Percentiles rank a stretch among this genome's conserved stretches.
phyloP scores from a whole-genome alignment of 2,888 invertebrate species.

The Germaria angustata region DNA sequence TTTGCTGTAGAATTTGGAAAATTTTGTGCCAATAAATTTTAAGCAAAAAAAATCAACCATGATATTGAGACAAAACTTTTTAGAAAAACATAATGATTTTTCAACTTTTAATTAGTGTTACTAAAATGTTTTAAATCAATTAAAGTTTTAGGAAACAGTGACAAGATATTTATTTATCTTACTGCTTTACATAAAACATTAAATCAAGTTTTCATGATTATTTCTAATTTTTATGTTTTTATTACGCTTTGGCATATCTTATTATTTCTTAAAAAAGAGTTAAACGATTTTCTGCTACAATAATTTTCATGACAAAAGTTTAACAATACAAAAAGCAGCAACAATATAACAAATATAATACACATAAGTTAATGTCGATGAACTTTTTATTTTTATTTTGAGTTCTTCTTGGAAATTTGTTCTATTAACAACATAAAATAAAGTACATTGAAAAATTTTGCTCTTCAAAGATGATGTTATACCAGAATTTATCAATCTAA shows the following conservation, averaged over 20 bases:
- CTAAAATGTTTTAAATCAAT: neutral
- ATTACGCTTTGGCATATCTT: constrained; percentile 19
- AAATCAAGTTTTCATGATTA: constrained; percentile 37
- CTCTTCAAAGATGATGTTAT: constrained; percentile 25
- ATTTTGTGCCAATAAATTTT: too few relatives aligned
- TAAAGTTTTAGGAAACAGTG: constrained; percentile 4
- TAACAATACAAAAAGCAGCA: constrained; percentile 12
- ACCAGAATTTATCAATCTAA: constrained; percentile 48
- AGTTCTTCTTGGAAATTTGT: constrained; percentile 1
- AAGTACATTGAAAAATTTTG: constrained; percentile 41
- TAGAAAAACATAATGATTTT: too few relatives aligned
- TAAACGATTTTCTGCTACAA: constrained; percentile 56
- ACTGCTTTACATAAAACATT: too few relatives aligned
- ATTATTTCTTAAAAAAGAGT: constrained; percentile 25
- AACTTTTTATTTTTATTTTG: constrained; percentile 39
- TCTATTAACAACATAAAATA: constrained; percentile 26
- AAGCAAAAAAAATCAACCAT: too few relatives aligned
- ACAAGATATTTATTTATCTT: neutral
- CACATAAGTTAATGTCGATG: constrained; percentile 40
- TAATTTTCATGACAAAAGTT: constrained; percentile 47
- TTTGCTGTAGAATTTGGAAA: too few relatives aligned
- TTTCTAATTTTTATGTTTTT: constrained; percentile 21
- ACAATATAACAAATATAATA: neutral
- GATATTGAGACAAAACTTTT: too few relatives aligned
- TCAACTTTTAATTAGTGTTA: too few relatives aligned